Percentiles rank a stretch among this genome's conserved stretches.
Conservation (phyloP, 2,113 vertebrate species). For the Hemicordylus capensis region DNA sequence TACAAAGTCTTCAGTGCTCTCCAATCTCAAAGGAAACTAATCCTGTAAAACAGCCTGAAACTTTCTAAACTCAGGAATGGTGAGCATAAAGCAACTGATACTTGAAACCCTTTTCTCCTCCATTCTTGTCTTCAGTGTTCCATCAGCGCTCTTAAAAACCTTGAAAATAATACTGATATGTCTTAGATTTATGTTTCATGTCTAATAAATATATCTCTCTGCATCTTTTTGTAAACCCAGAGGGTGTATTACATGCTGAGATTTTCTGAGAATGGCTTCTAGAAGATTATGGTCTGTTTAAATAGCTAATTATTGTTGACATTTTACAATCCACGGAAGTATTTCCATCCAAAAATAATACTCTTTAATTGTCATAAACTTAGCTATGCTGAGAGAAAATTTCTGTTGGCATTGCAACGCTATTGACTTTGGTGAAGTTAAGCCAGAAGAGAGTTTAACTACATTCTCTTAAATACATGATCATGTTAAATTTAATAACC, state of each 20-base stretch:
- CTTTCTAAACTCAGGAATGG: background rate
- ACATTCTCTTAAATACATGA: constrained; percentile 16
- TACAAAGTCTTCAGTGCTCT: constrained; percentile 25
- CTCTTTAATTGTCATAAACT: constrained; percentile 29
- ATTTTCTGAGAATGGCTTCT: constrained; percentile 39
- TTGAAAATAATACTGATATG: constrained; percentile 36
- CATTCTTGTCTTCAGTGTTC: constrained; percentile 21
- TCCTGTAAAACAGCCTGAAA: constrained; percentile 4
- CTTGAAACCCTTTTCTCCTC: constrained; percentile 13
- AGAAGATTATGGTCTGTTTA: constrained; percentile 44
- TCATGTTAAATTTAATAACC: background rate
- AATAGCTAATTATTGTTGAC: constrained; percentile 45
- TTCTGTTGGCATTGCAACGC: constrained; percentile 3
- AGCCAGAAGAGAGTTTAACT: constrained; percentile 12
- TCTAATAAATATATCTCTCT: constrained; percentile 16
- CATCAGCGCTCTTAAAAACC: constrained; percentile 6
- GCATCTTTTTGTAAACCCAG: constrained; percentile 28
- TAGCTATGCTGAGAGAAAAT: background rate
- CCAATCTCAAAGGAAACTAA: background rate
- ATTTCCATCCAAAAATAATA: constrained; percentile 11
- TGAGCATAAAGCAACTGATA: constrained; percentile 4
- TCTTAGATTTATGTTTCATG: background rate
- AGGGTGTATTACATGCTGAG: constrained; percentile 37
- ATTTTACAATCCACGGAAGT: constrained; percentile 25
- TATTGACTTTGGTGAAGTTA: background rate